A percentile compares a stretch with the other conserved stretches of the same genome.
These are phyloP conservation scores for Galagoides demidoff DNA, from an alignment of 2,797 vertebrate genomes.

Conservation along the genomic window DNA sequence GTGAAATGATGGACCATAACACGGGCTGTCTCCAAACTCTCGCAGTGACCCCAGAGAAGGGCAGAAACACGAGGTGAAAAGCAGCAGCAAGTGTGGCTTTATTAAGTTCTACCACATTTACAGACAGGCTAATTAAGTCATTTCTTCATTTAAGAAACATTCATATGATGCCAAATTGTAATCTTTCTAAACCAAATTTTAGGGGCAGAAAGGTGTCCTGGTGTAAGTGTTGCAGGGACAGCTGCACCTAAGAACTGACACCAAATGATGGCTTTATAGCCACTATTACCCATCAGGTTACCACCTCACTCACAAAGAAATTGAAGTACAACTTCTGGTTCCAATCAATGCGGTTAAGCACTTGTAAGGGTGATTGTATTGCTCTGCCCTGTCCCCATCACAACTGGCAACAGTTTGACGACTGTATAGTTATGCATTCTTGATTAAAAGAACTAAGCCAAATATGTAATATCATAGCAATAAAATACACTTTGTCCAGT, in stretches of 20 bases:
- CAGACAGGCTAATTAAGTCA: background rate
- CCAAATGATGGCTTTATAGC: background rate
- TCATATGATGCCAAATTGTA: background rate
- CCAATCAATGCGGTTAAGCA: background rate
- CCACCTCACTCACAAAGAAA: background rate
- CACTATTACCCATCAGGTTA: background rate
- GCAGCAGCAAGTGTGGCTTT: background rate
- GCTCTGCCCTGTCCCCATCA: background rate
- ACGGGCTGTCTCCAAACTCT: no score
- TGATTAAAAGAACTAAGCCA: background rate
- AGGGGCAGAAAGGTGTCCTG: background rate
- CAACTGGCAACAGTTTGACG: background rate
- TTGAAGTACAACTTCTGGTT: background rate
- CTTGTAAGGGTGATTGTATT: background rate
- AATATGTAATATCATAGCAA: background rate
- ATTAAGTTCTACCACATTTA: background rate
- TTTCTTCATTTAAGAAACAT: background rate
- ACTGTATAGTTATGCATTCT: background rate
- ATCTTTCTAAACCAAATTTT: background rate
- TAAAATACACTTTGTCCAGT: background rate
- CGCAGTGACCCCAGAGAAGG: background rate
- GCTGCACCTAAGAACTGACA: background rate
- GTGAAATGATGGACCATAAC: no score
- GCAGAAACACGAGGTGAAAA: background rate
- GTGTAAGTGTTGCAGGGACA: background rate